Evolutionary conservation across 92 coral and sea anemone genomes (phyloP), one percentile per base, ranked within the genome.

Genomic region (Paramuricea clavata): DNA sequence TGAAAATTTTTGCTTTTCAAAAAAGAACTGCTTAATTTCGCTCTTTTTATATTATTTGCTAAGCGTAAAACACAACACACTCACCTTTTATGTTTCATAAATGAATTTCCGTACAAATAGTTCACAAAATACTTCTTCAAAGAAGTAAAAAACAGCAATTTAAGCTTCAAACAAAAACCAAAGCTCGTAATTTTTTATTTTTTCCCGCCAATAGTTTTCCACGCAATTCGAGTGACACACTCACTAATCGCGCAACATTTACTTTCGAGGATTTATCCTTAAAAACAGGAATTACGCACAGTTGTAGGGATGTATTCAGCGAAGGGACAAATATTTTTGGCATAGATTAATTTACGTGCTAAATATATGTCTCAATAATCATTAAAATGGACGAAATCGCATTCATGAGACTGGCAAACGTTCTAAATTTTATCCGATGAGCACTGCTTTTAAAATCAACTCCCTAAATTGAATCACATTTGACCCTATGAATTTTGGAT

Each of bases 131-230:
- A 33, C 39, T 11, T 30, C 36, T 16, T 0, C 0, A 4, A 56
- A 56, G 64, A 56, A 56, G 2, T 56, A 56, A 56, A 56, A 27
- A 31, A 54, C 0, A 54, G 22, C 21, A 21, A 16, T 28, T 33
- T 5, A 65, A 30, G 10, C 23, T 65, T 5, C 23, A 13, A 12
- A 31, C 0, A 30, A 65, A 65, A 65, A 28, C 28, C 72, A 28
- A 65, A 60, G 68, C 39, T 31, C 72, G 72, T 17, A 17, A 16
- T n/a, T 11, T 65, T 16, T 19, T 10, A 28, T 27, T 11, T 65
- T 65, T 65, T 65, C 72, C 72, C 72, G 72, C 72, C 72, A 65
- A 30, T 28, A 65, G 15, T 65, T 65, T 65, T 56, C 36, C 72
- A 65, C 72, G 72, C 72, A 65, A 0, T 16, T 65, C 39, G 72